phyloP scores from a whole-genome alignment of 2,113 vertebrate species.

The Thunnus maccoyii region DNA sequence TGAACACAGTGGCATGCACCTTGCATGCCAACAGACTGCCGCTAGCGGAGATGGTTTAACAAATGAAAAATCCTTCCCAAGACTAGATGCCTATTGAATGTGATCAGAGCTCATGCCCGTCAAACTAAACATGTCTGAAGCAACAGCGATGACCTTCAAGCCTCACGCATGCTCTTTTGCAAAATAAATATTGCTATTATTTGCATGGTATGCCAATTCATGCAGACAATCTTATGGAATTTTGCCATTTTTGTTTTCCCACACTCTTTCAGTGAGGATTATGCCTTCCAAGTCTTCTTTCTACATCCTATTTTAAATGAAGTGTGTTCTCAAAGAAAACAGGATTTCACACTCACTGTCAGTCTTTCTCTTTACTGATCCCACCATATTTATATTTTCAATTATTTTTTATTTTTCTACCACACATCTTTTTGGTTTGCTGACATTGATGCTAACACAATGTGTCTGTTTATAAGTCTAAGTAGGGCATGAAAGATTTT shows the following conservation, averaged over 20 bases:
- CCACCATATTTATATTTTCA: constrained; percentile 81
- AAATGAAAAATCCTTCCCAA: constrained; percentile 23
- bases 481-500: constrained; percentile 74
- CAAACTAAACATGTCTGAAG: neutral
- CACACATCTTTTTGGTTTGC: constrained; percentile 61
- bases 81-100: constrained; percentile 28
- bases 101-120: constrained; percentile 26
- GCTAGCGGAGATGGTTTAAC: constrained; percentile 31
- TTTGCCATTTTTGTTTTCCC: constrained; percentile 67
- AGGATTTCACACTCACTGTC: constrained; percentile 83
- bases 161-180: neutral
- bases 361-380: constrained; percentile 76
- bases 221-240: constrained; percentile 48
- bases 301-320: constrained; percentile 68
- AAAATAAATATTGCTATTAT: neutral
- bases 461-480: constrained; percentile 77
- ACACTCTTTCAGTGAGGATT: constrained; percentile 69
- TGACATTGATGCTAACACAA: constrained; percentile 80
- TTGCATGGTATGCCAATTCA: constrained; percentile 4
- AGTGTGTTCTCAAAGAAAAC: constrained; percentile 77
- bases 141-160: constrained; percentile 48
- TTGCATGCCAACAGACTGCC: constrained; percentile 50
- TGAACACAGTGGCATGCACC: constrained; percentile 43
- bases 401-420: constrained; percentile 76
- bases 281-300: constrained; percentile 66